Base-by-base conservation (phyloP, 2,888 invertebrate species). In the Lepidochrysops patricia region DNA sequence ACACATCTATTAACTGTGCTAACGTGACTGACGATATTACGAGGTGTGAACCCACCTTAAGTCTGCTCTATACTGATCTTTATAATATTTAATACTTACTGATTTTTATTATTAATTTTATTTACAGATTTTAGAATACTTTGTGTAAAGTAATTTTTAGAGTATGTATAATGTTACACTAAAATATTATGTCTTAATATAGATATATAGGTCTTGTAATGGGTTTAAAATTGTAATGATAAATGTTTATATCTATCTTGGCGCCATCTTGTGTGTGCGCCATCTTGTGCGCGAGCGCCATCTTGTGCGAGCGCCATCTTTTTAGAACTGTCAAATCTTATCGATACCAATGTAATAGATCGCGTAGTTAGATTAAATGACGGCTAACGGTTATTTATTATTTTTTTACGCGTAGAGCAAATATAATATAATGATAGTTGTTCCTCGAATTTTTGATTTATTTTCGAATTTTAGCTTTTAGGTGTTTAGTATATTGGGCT, bases 341-440 rank as follows among this genome's bases (percentile, higher is more conserved):
- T 61, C 25, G 56, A 52, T 48, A 60, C 13, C 43, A 25, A 52
- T 60, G n/a, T n/a, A 7, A 52, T 61, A 52, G 54, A 58, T 57
- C 64, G 61, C 43, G 57, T 68, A 68, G 65, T 58, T 67, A 69
- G 66, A 63, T 52, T 66, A 62, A 56, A 61, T 67, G 68, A 72
- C 67, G 72, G 71, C 54, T 73, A 72, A 70, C 60, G 66, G 64
- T 64, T 66, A 74, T 72, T 73, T 73, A 75, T 76, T 73, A 70
- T 73, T 75, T 74, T 73, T 75, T 73, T 71, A 70, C 66, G 63
- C 63, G 60, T 63, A 64, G 62, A 62, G 61, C 60, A 61, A 60
- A 62, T 62, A 54, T 58, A 60, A 62, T 61, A 66, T 65, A 67
- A 65, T 70, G 58, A 72, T 69, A 77, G 76, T 77, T 76, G 80